Evolutionary conservation across 2,888 invertebrate species (phyloP), one percentile per base, ranked within the genome.

Genomic region (Troides aeacus): DNA sequence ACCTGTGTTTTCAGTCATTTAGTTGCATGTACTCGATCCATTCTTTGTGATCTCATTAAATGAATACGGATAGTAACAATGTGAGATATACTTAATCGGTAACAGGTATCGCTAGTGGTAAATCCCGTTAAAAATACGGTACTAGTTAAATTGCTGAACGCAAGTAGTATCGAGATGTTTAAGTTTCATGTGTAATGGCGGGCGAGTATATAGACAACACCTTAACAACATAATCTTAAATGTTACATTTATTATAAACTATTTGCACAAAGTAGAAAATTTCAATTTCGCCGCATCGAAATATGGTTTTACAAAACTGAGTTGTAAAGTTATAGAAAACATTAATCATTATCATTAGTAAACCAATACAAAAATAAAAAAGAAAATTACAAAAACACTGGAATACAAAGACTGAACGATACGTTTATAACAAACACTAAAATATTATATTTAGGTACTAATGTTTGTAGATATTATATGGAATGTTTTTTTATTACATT

Each of bases 1-100:
- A 74, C 83, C 81, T 74, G 77, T 77, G 39, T 83, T 84, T 76
- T 86, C 87, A 86, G 87, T 86, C 87, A 74, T 81, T 79, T 79
- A 79, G 73, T 70, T 62, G 59, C 68, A 39, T 63, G 42, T 72
- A 65, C 67, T 67, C 18, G 60, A 42, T 60, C 53, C n/a, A 53
- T 60, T 56, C 6, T 59, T 23, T 68, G 50, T 58, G 18, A 17
- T 2, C 24, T 5, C 21, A 4, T 21, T 8, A 8, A 21, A 23
- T 56, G 18, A 56, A 56, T 56, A 56, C 56, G 46, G 46, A 7
- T 46, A 7, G 12, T 4, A 50, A 50, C 50, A 50, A 50, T 1
- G 18, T 50, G 50, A 50, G 18, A 18, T 18, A 1, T 17, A 50
- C 18, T 50, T 2, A 15, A 50, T 50, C 5, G 15, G 50, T 50